Conservation (phyloP, 2,797 vertebrate species). For the Pangasius krempfi region DNA sequence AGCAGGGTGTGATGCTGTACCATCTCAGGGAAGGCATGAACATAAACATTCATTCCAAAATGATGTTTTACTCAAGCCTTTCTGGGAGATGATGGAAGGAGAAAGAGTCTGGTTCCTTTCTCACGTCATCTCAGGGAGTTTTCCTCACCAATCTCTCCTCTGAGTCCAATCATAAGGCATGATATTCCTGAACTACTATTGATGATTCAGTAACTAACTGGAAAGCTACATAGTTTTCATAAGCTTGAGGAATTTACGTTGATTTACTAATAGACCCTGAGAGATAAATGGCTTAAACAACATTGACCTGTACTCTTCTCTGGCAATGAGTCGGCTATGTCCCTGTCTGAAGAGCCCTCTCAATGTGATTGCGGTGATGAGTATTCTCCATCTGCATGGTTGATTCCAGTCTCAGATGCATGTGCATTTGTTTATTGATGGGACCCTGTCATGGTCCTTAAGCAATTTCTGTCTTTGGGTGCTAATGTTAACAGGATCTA, state of each 20-base stretch:
- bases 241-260: neutral
- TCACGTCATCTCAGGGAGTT: neutral
- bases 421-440: slow-evolving; percentile 3
- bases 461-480: neutral
- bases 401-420: neutral
- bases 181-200: neutral
- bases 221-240: neutral
- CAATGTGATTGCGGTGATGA: neutral
- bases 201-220: neutral
- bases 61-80: neutral
- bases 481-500: neutral
- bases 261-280: neutral
- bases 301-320: neutral
- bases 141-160: neutral
- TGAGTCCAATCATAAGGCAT: neutral
- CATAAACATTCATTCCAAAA: neutral
- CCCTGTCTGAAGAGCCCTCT: neutral
- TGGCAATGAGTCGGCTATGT: neutral
- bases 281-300: neutral
- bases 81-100: neutral
- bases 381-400: neutral
- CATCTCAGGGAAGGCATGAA: neutral
- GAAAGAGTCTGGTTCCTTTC: neutral
- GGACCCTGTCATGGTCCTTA: neutral
- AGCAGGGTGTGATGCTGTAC: neutral